phyloP scores from a whole-genome alignment of 2,113 vertebrate species.

The Anser cygnoides region DNA sequence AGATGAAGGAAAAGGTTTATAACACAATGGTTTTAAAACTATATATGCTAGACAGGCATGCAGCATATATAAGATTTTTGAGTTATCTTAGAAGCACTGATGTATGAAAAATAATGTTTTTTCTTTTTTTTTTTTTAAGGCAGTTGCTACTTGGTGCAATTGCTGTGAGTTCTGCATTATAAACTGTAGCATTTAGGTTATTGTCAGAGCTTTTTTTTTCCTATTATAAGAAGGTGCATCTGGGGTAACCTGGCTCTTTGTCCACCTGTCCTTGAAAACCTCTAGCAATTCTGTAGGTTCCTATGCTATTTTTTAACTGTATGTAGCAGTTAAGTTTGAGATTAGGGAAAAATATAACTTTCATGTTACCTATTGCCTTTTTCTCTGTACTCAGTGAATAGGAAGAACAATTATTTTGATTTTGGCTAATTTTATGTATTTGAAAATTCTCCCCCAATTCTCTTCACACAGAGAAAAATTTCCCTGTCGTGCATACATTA shows the following conservation, averaged over 20 bases:
- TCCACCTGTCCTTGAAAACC: neutral
- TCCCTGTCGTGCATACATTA: neutral
- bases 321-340: neutral
- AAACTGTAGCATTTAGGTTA: neutral
- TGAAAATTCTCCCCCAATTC: conserved; percentile 5
- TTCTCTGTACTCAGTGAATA: neutral
- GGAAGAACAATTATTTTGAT: conserved; percentile 31
- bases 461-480: neutral
- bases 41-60: neutral
- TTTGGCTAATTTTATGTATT: conserved; percentile 17
- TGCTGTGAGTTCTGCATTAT: neutral
- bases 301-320: neutral
- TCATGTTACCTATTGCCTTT: neutral
- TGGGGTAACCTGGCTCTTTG: neutral
- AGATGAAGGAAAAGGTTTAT: neutral
- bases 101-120: neutral
- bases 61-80: neutral
- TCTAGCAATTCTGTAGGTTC: neutral
- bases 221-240: neutral
- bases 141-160: neutral
- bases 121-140: neutral
- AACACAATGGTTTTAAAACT: neutral
- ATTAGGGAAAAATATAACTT: neutral
- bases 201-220: neutral
- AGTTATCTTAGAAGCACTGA: neutral